Base-by-base conservation (phyloP, 2,113 vertebrate genomes). In the Gambusia holbrooki region DNA sequence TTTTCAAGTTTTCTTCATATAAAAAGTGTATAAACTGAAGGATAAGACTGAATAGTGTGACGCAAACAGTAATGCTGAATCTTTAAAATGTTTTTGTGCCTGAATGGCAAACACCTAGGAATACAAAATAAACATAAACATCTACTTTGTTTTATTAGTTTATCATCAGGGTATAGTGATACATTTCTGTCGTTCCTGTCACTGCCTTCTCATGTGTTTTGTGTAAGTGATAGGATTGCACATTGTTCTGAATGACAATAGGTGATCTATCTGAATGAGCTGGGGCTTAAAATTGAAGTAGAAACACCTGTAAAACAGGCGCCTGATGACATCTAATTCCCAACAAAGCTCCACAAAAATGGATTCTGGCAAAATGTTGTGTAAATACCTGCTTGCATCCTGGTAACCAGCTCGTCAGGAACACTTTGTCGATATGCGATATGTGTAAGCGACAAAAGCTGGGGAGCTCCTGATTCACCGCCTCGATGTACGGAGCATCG, bases 301-400 rank as follows among this genome's bases (percentile, higher is more conserved):
- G 72, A 29, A 80, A 84, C 87, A 86, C 84, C 89, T 92, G 83
- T 87, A 86, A 71, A 85, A 90, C 86, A 84, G 58, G 80, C 71
- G 81, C 79, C 73, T 67, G 67, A 45, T 81, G 81, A 91, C 87
- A 89, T 80, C 62, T n/a, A 33, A 89, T 81, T 82, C 83, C 63
- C 40, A 69, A 0, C 65, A 45, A 22, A 65, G 71, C 54, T 63
- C 6, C 0, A 60, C 76, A 71, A 45, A 85, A 90, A 90, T 35
- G 22, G 73, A 90, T 89, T 82, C 67, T 32, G 28, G 75, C 70
- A 64, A 75, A 87, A 82, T 35, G 74, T 82, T 86, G 48, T 87
- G 89, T 83, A 86, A 92, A 87, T 69, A 69, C 66, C 69, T 33
- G 25, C 61, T 77, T 68, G 29, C 64, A 42, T 86, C 60, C 62